These are phyloP conservation scores for Haplochromis burtoni DNA, from an alignment of 2,113 vertebrate genomes.

Conservation along the genomic window DNA sequence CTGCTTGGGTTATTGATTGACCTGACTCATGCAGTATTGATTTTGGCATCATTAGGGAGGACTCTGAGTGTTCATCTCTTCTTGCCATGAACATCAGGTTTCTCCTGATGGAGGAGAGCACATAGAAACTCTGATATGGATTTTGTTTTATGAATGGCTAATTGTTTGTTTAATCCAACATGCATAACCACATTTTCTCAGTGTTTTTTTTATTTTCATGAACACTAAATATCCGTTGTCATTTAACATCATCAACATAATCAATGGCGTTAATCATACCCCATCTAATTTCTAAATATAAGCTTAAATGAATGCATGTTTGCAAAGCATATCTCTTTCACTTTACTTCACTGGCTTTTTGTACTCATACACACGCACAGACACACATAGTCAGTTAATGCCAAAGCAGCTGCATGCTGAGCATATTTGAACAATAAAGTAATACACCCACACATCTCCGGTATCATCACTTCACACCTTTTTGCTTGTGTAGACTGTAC, in stretches of 20 bases:
- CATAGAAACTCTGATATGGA: neutral
- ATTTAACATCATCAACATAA: neutral
- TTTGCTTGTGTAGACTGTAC: neutral
- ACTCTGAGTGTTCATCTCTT: neutral
- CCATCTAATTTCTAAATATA: neutral
- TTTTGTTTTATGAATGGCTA: neutral
- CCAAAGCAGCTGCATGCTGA: neutral
- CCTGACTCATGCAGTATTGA: constrained; percentile 29
- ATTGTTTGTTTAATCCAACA: neutral
- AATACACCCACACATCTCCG: neutral
- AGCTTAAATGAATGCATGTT: neutral
- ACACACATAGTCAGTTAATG: neutral
- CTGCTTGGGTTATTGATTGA: constrained; percentile 20
- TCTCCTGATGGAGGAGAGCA: constrained; percentile 11
- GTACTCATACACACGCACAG: neutral
- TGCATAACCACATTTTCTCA: neutral
- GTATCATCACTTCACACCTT: neutral
- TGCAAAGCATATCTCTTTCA: neutral
- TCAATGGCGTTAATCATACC: neutral
- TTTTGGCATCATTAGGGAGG: neutral
- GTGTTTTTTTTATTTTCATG: neutral
- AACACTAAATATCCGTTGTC: neutral
- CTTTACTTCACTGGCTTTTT: neutral
- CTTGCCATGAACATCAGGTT: neutral
- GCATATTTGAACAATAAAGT: constrained; percentile 18